Evolutionary conservation across 2,888 invertebrate genomes (phyloP).

Genomic region (Melanotus villosus): DNA sequence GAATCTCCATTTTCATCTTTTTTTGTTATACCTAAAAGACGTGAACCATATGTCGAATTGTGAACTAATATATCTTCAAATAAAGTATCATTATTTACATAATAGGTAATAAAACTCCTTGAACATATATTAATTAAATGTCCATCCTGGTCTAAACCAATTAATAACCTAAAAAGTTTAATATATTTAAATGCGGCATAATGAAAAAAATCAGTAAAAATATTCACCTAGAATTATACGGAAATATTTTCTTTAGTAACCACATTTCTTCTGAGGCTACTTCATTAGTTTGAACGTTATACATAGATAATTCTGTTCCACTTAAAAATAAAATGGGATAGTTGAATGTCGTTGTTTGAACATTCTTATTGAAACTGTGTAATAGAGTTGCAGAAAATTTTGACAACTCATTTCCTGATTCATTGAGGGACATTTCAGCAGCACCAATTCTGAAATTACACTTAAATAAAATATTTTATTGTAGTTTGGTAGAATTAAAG

Average conservation of each 20-base stretch:
- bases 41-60: conserved; percentile 31
- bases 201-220: background rate
- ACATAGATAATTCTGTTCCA: background rate
- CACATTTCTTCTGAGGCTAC: conserved; percentile 11
- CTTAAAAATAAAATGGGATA: background rate
- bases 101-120: conserved; percentile 50
- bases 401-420: background rate
- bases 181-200: too few species aligned
- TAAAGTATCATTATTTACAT: conserved; percentile 44
- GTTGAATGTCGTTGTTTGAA: background rate
- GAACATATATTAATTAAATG: conserved; percentile 54
- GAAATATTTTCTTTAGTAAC: conserved; percentile 37
- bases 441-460: background rate
- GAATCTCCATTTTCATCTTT: conserved; percentile 34
- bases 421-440: background rate
- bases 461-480: too few species aligned
- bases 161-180: conserved; percentile 45
- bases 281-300: conserved; percentile 31
- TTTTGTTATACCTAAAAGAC: conserved; percentile 38
- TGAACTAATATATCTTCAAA: conserved; percentile 54
- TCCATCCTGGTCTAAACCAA: conserved; percentile 53
- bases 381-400: background rate
- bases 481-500: too few species aligned
- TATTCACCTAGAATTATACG: conserved; percentile 42
- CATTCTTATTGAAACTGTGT: background rate